Evolutionary conservation across 2,113 vertebrate species (phyloP), one percentile per base, ranked within the genome.

Genomic region (Pelodiscus sinensis): DNA sequence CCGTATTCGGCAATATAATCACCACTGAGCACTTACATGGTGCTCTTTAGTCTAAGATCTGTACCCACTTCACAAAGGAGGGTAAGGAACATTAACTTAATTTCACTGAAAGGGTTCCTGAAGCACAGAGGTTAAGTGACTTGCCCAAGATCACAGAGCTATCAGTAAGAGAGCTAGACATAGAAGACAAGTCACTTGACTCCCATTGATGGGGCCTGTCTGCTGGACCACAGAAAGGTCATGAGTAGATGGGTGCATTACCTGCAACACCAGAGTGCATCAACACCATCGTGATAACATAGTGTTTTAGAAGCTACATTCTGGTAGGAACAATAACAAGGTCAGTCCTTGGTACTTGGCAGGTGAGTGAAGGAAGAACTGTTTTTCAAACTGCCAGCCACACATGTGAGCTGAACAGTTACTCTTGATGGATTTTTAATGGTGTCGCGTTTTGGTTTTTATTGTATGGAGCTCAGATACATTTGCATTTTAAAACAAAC

Each of bases 341-440:
- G 88, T 82, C 88, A 90, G 50, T 88, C 91, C 85, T 90, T 92
- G 85, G 94, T 80, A 95, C 82, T 94, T 92, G 90, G 93, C 96
- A 97, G 96, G 96, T 97, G 93, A 94, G 86, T 31, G 75, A 92
- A 96, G 93, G 65, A 35, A 35, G 16, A 68, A 68, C 18, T 57
- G 92, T 84, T 95, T 95, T 96, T 94, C 95, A 90, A 97, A 95
- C 94, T 95, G 96, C 90, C 92, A 97, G 92, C 19, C 86, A 95
- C 86, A 95, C 91, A 92, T 93, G 91, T 95, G 92, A 96, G 90
- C 88, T 96, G 91, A 95, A 95, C 93, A 94, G 96, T 91, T 95
- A 94, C 91, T 95, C 95, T 93, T 96, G 95, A 97, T 97, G 95
- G 96, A 95, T 97, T 96, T 97, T 97, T 97, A 97, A 97, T 97